Percentiles rank a stretch among this genome's conserved stretches.
phyloP scores from a whole-genome alignment of 2,113 vertebrate genomes.

The Eudyptes chrysolophus region DNA sequence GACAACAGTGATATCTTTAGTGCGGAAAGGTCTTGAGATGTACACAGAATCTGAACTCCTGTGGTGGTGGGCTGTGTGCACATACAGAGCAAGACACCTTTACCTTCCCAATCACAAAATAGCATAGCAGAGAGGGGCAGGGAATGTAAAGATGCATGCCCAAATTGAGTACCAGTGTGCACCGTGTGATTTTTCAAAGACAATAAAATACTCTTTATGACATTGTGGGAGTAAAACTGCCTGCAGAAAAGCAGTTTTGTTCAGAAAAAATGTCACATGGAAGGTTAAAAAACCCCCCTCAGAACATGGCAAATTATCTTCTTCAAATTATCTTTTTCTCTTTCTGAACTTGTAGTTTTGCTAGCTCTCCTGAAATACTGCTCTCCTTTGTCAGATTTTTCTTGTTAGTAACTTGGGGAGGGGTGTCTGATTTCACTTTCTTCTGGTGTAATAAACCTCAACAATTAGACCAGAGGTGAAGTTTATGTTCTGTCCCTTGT shows the following conservation, averaged over 20 bases:
- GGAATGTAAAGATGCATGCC: background rate
- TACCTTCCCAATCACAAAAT: background rate
- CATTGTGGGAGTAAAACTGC: background rate
- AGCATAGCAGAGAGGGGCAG: background rate
- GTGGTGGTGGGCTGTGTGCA: background rate
- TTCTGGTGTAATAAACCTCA: background rate
- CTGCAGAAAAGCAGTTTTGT: background rate
- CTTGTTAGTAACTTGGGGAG: background rate
- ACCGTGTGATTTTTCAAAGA: background rate
- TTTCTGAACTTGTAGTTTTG: background rate
- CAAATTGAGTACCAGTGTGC: background rate
- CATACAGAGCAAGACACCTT: background rate
- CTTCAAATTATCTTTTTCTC: background rate
- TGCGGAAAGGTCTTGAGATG: background rate
- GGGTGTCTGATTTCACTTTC: background rate
- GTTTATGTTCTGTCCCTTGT: background rate
- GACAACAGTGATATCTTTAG: background rate
- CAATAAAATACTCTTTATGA: background rate
- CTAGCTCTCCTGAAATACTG: background rate
- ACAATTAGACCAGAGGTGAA: background rate
- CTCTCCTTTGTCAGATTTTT: background rate
- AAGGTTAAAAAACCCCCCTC: background rate
- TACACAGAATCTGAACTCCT: background rate
- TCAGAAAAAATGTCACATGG: background rate
- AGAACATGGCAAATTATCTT: background rate